A percentile compares a stretch with the other conserved stretches of the same genome.
phyloP scores from a whole-genome alignment of 2,888 invertebrate genomes.

The Microdon myrmicae region DNA sequence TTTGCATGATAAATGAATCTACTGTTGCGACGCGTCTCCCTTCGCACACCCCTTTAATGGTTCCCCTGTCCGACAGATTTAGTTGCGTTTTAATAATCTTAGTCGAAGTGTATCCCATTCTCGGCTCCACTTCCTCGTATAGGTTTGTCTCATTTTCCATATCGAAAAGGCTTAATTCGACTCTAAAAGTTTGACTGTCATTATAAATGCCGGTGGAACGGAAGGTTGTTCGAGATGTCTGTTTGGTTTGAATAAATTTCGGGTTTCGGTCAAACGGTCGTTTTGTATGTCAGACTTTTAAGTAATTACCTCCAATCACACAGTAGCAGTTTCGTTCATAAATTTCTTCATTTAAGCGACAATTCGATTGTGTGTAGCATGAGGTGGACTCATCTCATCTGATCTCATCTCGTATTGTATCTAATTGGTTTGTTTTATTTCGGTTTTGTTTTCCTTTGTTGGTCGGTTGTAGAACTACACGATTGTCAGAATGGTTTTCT shows the following conservation, averaged over 20 bases:
- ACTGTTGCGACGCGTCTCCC: slow-evolving; percentile 12
- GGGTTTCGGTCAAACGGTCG: slow-evolving; percentile 13
- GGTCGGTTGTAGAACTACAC: slow-evolving; percentile 1
- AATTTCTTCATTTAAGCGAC: slow-evolving; percentile 14
- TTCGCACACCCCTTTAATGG: slow-evolving; percentile 7
- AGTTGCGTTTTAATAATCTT: not conserved
- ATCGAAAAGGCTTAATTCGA: slow-evolving; percentile 35
- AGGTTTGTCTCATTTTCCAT: not conserved
- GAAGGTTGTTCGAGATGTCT: slow-evolving; percentile 35
- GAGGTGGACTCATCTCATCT: too few relatives aligned
- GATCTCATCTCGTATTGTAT: too few relatives aligned
- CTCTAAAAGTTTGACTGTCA: slow-evolving; percentile 35
- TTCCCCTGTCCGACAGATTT: not conserved
- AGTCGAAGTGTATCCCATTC: too few relatives aligned
- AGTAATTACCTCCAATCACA: slow-evolving; percentile 25
- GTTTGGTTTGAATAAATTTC: slow-evolving; percentile 39
- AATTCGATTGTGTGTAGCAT: slow-evolving; percentile 12
- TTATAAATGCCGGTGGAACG: slow-evolving; percentile 47
- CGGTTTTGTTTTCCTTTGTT: not conserved
- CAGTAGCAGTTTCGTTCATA: slow-evolving; percentile 30
- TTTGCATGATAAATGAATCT: slow-evolving; percentile 48
- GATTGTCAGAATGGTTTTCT: slow-evolving; percentile 10
- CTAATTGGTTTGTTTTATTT: not conserved
- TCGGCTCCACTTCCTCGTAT: too few relatives aligned
- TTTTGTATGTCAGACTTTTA: slow-evolving; percentile 23